These are phyloP conservation scores for Barnardius zonarius DNA, from an alignment of 2,113 vertebrate species.

Conservation along the genomic window DNA sequence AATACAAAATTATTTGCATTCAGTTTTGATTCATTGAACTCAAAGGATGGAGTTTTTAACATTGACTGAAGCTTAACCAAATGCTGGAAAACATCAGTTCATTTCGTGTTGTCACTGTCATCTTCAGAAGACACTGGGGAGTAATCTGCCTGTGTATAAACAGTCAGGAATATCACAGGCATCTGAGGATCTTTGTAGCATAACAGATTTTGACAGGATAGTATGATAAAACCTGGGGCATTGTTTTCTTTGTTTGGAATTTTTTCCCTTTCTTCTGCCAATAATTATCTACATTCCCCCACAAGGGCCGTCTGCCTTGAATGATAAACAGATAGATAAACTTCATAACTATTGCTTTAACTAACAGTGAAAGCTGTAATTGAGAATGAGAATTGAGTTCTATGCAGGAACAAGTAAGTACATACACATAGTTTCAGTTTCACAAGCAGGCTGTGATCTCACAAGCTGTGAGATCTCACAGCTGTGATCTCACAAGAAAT, in stretches of 20 bases:
- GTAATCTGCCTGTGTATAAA: neutral
- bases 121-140: neutral
- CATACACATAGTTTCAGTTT: neutral
- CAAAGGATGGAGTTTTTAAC: neutral
- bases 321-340: neutral
- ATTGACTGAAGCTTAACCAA: neutral
- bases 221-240: neutral
- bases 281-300: neutral
- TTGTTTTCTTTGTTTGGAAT: constrained; percentile 18
- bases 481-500: neutral
- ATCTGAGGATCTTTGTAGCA: neutral
- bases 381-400: neutral
- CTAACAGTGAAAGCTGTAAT: neutral
- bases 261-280: neutral
- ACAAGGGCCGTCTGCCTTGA: neutral
- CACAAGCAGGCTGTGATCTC: neutral
- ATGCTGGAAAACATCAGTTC: neutral
- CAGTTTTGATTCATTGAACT: constrained; percentile 2
- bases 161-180: neutral
- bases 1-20: neutral
- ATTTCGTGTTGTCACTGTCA: neutral
- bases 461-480: neutral
- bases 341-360: neutral
- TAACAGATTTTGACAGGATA: constrained; percentile 14
- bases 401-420: neutral